A percentile compares a stretch with the other conserved stretches of the same genome.
Evolutionary conservation across 2,113 vertebrate genomes (phyloP).

Genomic region (Propithecus coquereli): DNA sequence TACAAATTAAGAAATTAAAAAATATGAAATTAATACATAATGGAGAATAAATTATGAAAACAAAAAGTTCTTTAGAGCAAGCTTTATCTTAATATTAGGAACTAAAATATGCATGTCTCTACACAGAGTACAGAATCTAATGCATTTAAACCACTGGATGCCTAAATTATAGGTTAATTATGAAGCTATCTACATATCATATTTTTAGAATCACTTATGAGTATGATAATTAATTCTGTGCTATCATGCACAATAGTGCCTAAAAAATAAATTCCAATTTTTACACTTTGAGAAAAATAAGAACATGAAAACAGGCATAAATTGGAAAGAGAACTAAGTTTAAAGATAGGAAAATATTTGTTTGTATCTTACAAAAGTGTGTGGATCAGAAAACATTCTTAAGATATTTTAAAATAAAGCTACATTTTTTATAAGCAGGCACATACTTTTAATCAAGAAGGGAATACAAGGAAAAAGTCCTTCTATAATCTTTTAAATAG

Average conservation of each 20-base stretch:
- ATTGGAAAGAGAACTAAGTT: not conserved
- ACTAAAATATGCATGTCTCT: not conserved
- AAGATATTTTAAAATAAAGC: not conserved
- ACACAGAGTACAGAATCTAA: not conserved
- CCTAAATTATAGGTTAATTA: conserved; percentile 39
- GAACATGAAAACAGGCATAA: not conserved
- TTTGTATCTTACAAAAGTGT: not conserved
- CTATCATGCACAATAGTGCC: not conserved
- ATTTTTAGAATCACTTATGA: not conserved
- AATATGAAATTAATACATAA: not conserved
- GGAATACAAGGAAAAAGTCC: not conserved
- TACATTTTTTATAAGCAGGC: not conserved
- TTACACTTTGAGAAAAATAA: not conserved
- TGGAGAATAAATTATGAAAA: conserved; percentile 21
- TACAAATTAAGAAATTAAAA: not conserved
- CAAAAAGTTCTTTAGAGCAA: not conserved
- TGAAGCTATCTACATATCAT: not conserved
- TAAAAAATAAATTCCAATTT: not conserved
- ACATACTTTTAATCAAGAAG: not conserved
- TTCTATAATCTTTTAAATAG: not conserved
- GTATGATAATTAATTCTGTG: not conserved
- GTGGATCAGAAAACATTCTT: not conserved
- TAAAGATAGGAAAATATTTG: not conserved
- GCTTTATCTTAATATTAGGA: conserved; percentile 7
- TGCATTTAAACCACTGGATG: conserved; percentile 18